Conservation (phyloP, 2,113 vertebrate species). For the Vireo altiloquus region DNA sequence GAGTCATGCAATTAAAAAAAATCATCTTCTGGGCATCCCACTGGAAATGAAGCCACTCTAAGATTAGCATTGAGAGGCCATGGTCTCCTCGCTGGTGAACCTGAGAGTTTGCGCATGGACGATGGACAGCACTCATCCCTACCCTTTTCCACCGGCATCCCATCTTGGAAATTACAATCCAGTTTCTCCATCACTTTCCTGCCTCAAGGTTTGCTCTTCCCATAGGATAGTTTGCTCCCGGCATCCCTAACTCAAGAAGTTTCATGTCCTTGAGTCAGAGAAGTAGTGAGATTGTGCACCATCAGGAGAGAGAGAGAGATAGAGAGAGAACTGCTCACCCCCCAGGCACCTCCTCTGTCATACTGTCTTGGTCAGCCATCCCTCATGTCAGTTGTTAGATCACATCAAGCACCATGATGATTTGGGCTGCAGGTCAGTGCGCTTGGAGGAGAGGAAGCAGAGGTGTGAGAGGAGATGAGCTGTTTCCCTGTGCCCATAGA, state of each 20-base stretch:
- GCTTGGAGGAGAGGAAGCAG: neutral
- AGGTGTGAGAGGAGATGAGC: neutral
- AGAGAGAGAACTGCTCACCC: neutral
- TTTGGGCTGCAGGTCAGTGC: neutral
- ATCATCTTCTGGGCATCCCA: neutral
- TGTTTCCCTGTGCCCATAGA: neutral
- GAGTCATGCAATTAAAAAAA: conserved; percentile 17
- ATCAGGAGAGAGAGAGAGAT: neutral
- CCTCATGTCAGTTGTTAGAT: neutral
- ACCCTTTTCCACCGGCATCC: neutral
- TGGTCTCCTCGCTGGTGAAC: neutral
- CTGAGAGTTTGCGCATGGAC: neutral
- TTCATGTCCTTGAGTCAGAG: neutral
- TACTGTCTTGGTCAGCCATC: neutral
- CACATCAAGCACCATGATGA: conserved; percentile 18
- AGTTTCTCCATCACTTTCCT: neutral
- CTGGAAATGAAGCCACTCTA: neutral
- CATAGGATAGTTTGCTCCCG: neutral
- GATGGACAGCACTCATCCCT: neutral
- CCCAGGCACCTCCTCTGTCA: neutral
- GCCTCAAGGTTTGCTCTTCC: neutral
- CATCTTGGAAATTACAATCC: neutral
- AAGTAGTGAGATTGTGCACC: neutral
- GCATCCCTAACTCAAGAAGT: neutral
- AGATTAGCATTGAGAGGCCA: neutral